Evolutionary conservation across 2,113 vertebrate genomes (phyloP).

Genomic region (Chamaea fasciata): DNA sequence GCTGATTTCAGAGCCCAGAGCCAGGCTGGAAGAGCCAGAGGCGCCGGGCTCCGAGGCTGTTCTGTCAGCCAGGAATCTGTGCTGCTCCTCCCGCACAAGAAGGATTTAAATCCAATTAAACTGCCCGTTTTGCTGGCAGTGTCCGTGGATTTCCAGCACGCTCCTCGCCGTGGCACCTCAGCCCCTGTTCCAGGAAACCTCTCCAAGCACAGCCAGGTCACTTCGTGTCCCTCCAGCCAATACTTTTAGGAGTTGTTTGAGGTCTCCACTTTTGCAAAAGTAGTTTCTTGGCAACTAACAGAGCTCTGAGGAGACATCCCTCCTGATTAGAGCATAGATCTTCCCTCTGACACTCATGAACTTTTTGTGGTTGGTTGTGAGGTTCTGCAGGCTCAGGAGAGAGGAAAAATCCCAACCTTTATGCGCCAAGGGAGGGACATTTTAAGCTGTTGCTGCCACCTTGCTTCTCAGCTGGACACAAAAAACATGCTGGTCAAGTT

Average conservation of each 20-base stretch:
- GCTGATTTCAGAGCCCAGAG: not conserved
- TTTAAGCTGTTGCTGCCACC: constrained; percentile 48
- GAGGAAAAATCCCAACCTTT: not conserved
- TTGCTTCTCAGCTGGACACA: constrained; percentile 37
- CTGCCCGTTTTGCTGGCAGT: not conserved
- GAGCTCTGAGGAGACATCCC: constrained; percentile 36
- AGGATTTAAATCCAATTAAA: constrained; percentile 22
- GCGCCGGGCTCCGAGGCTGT: not conserved
- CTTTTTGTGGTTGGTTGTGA: not conserved
- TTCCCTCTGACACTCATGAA: constrained; percentile 33
- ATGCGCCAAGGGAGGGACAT: not conserved
- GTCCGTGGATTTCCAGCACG: not conserved
- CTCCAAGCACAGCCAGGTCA: constrained; percentile 18
- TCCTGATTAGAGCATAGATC: constrained; percentile 37
- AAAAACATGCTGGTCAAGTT: not conserved
- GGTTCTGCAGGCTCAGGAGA: not conserved
- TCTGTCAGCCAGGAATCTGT: not conserved
- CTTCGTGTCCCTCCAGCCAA: not conserved
- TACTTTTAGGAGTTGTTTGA: constrained; percentile 11
- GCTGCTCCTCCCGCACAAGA: not conserved
- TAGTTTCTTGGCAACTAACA: constrained; percentile 38
- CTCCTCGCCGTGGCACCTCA: not conserved
- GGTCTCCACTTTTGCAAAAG: constrained; percentile 33
- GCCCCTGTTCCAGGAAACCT: constrained; percentile 47
- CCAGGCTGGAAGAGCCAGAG: not conserved